Base-by-base conservation (phyloP, 2,888 invertebrate species). In the Eutolmus rufibarbis region DNA sequence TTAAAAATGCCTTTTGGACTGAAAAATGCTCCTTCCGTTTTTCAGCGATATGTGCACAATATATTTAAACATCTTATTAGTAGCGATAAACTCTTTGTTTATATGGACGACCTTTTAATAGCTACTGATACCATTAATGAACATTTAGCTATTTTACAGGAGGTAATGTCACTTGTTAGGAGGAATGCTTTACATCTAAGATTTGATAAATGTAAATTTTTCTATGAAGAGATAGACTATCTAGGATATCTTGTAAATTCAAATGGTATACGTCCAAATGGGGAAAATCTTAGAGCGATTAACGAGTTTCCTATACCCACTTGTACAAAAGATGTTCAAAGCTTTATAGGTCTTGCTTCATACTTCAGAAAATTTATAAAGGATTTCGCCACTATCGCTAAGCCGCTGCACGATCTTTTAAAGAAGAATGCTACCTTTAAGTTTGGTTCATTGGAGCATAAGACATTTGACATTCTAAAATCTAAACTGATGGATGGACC, bases 111-210 rank as follows among this genome's bases (percentile, higher is more conserved):
- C 40, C 40, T 90, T 5, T 79, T 90, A 1, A 89, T 90, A 12
- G 89, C 87, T 1, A 86, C 86, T 31, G 77, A 74, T 81, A 86
- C 66, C 28, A 82, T 87, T 31, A 74, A 88, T 14, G 89, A 90
- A 76, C 88, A 89, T 19, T 43, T 91, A 9, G 43, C 87, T 5
- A 56, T 90, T 23, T 74, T 91, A 46, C 89, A 90, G 76, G 77
- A 89, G 31, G 89, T 91, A 1, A 87, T 91, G 1, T 5, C 88
- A 57, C 87, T 79, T 9, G 51, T 91, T 7, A 57, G 89, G 74
- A 86, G 89, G 3, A 89, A 90, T 12, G 89, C 90, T 14, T 86
- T 91, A 5, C 90, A 90, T 1, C 51, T 91, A 5, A 91, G 91
- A n/a, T n/a, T n/a, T n/a, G n/a, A n/a, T n/a, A n/a, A n/a, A n/a